Conservation (phyloP, 2,888 invertebrate species). For the Melolontha melolontha region DNA sequence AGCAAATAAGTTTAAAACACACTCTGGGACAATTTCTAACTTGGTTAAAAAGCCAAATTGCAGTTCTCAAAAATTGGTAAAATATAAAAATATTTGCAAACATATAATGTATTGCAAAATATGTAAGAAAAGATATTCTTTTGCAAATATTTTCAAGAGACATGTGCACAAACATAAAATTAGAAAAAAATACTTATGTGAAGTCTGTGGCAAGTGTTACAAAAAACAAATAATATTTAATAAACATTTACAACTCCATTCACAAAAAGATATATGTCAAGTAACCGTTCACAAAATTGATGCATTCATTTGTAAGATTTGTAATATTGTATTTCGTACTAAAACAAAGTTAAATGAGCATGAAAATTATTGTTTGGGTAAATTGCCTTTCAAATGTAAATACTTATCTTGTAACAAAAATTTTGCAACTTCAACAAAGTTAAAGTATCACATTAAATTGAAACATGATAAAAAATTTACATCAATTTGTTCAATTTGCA, state of each 20-base stretch:
- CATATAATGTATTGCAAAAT: conserved; percentile 57
- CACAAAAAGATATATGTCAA: conserved; percentile 17
- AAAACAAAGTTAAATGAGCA: conserved; percentile 61
- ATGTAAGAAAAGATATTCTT: conserved; percentile 58
- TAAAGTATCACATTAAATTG: conserved; percentile 61
- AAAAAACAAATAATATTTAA: conserved; percentile 51
- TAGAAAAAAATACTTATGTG: conserved; percentile 57
- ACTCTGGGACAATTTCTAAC: neutral
- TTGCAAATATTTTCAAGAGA: conserved; percentile 54
- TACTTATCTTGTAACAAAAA: conserved; percentile 58
- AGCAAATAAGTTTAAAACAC: conserved; percentile 56
- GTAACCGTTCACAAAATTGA: conserved; percentile 51
- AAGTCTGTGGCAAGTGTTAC: conserved; percentile 59
- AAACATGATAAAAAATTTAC: conserved; percentile 63
- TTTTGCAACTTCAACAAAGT: conserved; percentile 60
- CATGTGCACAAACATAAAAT: conserved; percentile 58
- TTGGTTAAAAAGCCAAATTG: conserved; percentile 38
- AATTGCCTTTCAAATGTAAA: conserved; percentile 59
- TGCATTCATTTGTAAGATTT: conserved; percentile 58
- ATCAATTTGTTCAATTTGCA: conserved; percentile 63
- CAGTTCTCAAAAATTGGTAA: conserved; percentile 36
- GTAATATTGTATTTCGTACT: conserved; percentile 59
- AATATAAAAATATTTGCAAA: conserved; percentile 47
- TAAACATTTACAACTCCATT: conserved; percentile 47
- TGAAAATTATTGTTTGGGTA: conserved; percentile 60